These are phyloP conservation scores for Crotalus horridus DNA, from an alignment of 2,113 vertebrate genomes.

Conservation along the genomic window DNA sequence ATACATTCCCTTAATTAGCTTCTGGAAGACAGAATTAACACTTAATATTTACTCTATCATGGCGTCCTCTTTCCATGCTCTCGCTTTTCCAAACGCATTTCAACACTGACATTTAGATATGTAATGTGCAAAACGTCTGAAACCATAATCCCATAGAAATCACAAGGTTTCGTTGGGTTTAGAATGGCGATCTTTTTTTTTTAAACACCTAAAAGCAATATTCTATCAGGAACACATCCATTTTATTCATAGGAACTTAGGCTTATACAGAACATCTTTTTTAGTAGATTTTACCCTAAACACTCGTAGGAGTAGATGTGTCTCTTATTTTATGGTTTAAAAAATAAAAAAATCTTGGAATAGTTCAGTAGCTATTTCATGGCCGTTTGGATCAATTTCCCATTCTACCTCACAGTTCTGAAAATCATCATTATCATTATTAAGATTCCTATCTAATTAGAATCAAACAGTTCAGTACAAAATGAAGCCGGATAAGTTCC, in stretches of 20 bases:
- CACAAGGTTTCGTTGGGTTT: neutral
- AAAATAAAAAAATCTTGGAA: neutral
- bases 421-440: neutral
- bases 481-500: slow-evolving; percentile 22
- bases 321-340: neutral
- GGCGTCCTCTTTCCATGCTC: slow-evolving; percentile 51
- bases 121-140: neutral
- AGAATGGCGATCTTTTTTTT: neutral
- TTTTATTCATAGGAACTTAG: neutral
- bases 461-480: slow-evolving; percentile 31
- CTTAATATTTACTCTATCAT: slow-evolving; percentile 42
- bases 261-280: neutral
- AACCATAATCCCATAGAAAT: neutral
- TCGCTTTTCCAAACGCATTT: slow-evolving; percentile 28
- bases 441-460: neutral
- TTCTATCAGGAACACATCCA: neutral
- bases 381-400: neutral
- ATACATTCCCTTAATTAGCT: slow-evolving; percentile 61
- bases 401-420: neutral
- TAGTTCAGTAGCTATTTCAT: neutral
- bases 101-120: neutral
- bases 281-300: neutral
- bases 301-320: neutral
- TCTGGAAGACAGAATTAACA: slow-evolving; percentile 58
- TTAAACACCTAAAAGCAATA: slow-evolving; percentile 38